These are phyloP conservation scores for Andricus curvator DNA, from an alignment of 2,888 invertebrate species.

Conservation along the genomic window DNA sequence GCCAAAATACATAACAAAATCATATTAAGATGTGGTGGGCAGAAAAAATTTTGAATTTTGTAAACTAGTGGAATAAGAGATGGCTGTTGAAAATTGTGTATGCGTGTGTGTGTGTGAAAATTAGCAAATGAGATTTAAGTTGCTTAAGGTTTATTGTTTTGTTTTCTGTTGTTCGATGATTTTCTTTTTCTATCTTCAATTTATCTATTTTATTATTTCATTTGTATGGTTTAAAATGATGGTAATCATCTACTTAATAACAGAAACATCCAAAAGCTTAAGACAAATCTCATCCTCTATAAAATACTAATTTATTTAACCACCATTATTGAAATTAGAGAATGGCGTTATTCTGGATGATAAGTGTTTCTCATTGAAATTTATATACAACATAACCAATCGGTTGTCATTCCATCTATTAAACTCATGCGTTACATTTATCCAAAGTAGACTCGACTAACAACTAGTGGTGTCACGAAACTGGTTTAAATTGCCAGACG, in stretches of 20 bases:
- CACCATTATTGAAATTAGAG: not conserved
- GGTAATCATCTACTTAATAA: not conserved
- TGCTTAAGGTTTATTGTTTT: not conserved
- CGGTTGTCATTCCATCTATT: slow-evolving; percentile 20
- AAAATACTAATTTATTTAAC: not conserved
- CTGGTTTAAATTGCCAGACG: slow-evolving; percentile 40
- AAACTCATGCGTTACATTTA: slow-evolving; percentile 18
- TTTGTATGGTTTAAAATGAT: not conserved
- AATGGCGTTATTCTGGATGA: not conserved
- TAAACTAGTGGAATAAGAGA: not conserved
- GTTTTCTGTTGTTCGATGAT: not conserved
- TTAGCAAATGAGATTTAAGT: not conserved
- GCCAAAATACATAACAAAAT: too few relatives aligned
- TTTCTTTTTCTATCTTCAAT: not conserved
- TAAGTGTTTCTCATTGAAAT: not conserved
- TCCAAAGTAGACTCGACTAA: not conserved
- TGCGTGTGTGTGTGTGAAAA: not conserved
- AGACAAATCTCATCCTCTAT: too few relatives aligned
- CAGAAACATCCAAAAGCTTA: not conserved
- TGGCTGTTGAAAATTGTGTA: not conserved
- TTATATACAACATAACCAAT: slow-evolving; percentile 16
- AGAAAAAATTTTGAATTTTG: too few relatives aligned
- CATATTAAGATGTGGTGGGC: too few relatives aligned
- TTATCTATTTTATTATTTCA: too few relatives aligned
- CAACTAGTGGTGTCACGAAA: slow-evolving; percentile 14